A percentile compares a stretch with the other conserved stretches of the same genome.
Conservation (phyloP, 2,113 vertebrate species). For the Rhombomys opimus region DNA sequence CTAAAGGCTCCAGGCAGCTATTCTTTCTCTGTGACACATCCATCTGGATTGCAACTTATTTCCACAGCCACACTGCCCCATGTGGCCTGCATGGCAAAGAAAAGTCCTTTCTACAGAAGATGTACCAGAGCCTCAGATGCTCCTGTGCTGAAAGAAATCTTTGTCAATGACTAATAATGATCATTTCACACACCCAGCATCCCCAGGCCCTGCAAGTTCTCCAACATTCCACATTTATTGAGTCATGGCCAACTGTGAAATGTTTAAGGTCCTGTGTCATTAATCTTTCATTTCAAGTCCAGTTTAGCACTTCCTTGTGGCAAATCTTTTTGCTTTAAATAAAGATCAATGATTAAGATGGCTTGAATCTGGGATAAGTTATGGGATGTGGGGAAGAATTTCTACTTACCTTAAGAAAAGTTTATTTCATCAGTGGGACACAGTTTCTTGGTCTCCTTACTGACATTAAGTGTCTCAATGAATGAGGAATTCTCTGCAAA, state of each 20-base stretch:
- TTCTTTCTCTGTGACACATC: not conserved
- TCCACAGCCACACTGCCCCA: not conserved
- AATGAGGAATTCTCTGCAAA: not conserved
- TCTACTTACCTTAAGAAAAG: not conserved
- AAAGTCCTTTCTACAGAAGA: not conserved
- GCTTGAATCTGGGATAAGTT: not conserved
- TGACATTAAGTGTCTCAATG: not conserved
- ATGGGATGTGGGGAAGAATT: not conserved
- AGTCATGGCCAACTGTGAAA: not conserved
- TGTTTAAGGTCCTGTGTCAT: conserved; percentile 16
- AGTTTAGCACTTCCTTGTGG: not conserved
- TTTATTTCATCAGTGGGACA: not conserved
- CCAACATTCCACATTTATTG: not conserved
- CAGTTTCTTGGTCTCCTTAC: not conserved
- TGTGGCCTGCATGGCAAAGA: not conserved
- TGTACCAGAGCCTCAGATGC: not conserved
- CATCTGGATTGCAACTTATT: not conserved
- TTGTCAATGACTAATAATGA: conserved; percentile 1
- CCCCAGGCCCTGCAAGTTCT: not conserved
- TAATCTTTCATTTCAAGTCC: conserved; percentile 21
- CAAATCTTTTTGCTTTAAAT: not conserved
- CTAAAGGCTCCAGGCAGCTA: not conserved
- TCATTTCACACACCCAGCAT: not conserved
- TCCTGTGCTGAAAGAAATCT: not conserved
- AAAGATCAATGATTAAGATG: not conserved